Evolutionary conservation across 1,140 invertebrate genomes (phyloP).

Genomic region (Dinoponera quadriceps): DNA sequence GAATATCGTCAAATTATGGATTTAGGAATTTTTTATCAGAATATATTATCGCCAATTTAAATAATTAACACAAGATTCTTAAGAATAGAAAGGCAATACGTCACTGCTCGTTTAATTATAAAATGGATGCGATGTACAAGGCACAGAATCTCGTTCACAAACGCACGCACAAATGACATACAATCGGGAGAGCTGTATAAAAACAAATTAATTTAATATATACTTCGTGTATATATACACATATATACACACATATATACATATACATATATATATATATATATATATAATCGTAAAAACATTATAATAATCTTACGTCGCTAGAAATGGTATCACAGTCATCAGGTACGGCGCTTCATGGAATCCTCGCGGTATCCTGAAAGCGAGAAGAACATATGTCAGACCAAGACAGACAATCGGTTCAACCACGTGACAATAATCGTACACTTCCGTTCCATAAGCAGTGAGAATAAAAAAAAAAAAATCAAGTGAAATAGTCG

Average conservation of each 20-base stretch:
- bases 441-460: constrained; percentile 54
- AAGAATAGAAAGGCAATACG: background rate
- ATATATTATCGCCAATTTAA: background rate
- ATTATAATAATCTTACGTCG: constrained; percentile 63
- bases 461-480: constrained; percentile 53
- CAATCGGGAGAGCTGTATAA: background rate
- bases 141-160: background rate
- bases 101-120: background rate
- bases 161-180: background rate
- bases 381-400: constrained; percentile 77
- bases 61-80: background rate
- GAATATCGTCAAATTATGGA: too few species aligned
- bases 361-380: constrained; percentile 78
- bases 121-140: background rate
- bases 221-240: constrained; percentile 30
- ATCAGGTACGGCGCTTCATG: constrained; percentile 81
- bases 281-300: constrained; percentile 66
- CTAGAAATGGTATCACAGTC: constrained; percentile 82
- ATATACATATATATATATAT: constrained; percentile 25
- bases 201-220: constrained; percentile 71
- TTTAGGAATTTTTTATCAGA: background rate
- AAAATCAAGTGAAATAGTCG: constrained; percentile 72
- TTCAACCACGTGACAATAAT: constrained; percentile 5
- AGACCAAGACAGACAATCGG: constrained; percentile 8
- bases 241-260: constrained; percentile 56